phyloP scores from a whole-genome alignment of 2,797 vertebrate genomes.

The Margarornis squamiger region DNA sequence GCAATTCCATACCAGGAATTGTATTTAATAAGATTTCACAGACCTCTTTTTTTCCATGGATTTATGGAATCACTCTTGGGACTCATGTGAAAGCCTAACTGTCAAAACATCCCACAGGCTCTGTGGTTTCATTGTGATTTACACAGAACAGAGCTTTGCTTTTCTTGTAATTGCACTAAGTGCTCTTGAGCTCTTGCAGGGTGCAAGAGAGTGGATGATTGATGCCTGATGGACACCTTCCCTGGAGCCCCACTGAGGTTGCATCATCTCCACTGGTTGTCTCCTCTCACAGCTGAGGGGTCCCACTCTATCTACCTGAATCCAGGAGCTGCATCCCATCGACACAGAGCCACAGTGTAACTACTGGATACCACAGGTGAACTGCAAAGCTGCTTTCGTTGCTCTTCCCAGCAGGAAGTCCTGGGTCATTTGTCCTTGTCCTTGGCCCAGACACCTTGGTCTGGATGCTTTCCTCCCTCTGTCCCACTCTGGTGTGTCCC shows the following conservation, averaged over 20 bases:
- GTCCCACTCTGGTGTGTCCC: background rate
- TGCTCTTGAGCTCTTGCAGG: background rate
- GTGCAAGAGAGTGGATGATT: rapidly evolving
- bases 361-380: rapidly evolving
- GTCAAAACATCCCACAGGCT: rapidly evolving
- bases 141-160: background rate
- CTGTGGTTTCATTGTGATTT: background rate
- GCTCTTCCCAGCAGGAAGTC: background rate
- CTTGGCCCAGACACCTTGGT: background rate
- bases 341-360: background rate
- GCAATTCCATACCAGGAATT: background rate
- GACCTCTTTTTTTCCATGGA: background rate
- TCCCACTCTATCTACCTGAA: background rate
- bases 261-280: background rate
- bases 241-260: background rate
- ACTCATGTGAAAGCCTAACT: background rate
- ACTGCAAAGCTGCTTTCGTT: background rate
- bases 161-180: background rate
- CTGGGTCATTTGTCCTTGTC: background rate
- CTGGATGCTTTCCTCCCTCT: background rate
- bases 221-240: background rate
- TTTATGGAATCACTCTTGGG: background rate
- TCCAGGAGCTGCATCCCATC: background rate
- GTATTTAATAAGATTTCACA: background rate
- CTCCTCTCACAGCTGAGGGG: background rate